Percentiles rank a stretch among this genome's conserved stretches.
Conservation (phyloP, 2,888 invertebrate species). For the Beris morrisii region DNA sequence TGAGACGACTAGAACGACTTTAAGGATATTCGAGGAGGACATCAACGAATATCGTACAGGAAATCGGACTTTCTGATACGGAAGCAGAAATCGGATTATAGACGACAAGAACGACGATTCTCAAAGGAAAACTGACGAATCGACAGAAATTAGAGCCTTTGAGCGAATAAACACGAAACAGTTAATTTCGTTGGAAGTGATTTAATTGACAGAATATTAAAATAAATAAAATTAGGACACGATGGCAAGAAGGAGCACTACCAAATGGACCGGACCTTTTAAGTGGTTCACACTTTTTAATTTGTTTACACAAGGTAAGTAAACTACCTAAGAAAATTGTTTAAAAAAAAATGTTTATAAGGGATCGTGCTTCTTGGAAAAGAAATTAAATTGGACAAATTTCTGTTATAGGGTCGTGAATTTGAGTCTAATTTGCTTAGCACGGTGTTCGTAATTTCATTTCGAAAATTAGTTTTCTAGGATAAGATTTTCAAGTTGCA, state of each 20-base stretch:
- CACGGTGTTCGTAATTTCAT: no score
- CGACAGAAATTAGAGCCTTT: neutral
- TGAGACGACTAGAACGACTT: constrained; percentile 8
- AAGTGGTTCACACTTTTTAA: constrained; percentile 34
- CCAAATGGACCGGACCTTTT: constrained; percentile 22
- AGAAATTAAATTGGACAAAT: no score
- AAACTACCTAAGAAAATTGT: neutral
- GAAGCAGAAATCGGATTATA: constrained; percentile 35
- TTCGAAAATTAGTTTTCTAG: no score
- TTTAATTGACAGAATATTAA: constrained; percentile 12
- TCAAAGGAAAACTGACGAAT: constrained; percentile 17
- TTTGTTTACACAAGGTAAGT: constrained; percentile 36
- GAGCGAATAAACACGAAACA: constrained; percentile 19
- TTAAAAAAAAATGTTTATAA: no score
- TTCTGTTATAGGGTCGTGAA: no score
- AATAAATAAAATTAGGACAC: neutral
- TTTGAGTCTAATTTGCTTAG: no score
- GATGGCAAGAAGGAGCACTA: neutral
- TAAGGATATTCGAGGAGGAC: constrained; percentile 15
- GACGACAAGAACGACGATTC: constrained; percentile 20
- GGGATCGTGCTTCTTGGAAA: no score
- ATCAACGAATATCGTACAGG: constrained; percentile 23
- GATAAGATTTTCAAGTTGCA: no score
- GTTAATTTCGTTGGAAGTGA: constrained; percentile 5
- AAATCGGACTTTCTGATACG: constrained; percentile 32